Evolutionary conservation across 2,888 invertebrate genomes (phyloP).

Genomic region (Melanophora roralis): DNA sequence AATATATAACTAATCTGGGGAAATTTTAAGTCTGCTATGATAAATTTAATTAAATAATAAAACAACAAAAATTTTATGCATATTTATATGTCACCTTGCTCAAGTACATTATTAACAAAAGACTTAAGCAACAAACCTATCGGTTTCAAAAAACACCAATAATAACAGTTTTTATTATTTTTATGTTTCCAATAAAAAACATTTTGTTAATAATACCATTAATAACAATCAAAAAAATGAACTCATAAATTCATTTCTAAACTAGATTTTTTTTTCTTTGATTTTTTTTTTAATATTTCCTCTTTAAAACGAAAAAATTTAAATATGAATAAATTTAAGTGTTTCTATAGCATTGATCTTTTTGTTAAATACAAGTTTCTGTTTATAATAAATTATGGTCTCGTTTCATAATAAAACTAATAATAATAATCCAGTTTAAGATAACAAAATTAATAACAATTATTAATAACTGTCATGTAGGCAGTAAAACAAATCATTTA

Average conservation of each 20-base stretch:
- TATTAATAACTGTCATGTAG: slow-evolving; percentile 69
- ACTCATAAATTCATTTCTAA: slow-evolving; percentile 52
- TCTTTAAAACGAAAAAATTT: slow-evolving; percentile 10
- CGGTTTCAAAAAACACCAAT: not conserved
- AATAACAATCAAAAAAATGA: slow-evolving; percentile 37
- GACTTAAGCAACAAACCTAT: slow-evolving; percentile 29
- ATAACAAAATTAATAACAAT: slow-evolving; percentile 66
- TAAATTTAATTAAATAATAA: too few relatives aligned
- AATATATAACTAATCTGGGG: too few relatives aligned
- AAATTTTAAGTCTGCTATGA: too few relatives aligned
- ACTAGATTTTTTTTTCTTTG: slow-evolving; percentile 30
- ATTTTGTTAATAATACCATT: not conserved
- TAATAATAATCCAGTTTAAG: slow-evolving; percentile 52
- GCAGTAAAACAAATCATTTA: slow-evolving; percentile 65
- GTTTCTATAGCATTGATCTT: slow-evolving; percentile 30
- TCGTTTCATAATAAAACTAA: too few relatives aligned
- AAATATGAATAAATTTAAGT: slow-evolving; percentile 33
- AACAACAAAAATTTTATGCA: too few relatives aligned
- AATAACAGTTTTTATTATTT: too few relatives aligned
- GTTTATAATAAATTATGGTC: slow-evolving; percentile 35
- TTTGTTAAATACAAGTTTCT: not conserved
- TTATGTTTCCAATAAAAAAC: not conserved
- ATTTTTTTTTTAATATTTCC: not conserved
- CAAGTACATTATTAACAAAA: slow-evolving; percentile 6
- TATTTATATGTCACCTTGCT: too few relatives aligned